Evolutionary conservation across 2,113 vertebrate species (phyloP).

Genomic region (Numida meleagris): DNA sequence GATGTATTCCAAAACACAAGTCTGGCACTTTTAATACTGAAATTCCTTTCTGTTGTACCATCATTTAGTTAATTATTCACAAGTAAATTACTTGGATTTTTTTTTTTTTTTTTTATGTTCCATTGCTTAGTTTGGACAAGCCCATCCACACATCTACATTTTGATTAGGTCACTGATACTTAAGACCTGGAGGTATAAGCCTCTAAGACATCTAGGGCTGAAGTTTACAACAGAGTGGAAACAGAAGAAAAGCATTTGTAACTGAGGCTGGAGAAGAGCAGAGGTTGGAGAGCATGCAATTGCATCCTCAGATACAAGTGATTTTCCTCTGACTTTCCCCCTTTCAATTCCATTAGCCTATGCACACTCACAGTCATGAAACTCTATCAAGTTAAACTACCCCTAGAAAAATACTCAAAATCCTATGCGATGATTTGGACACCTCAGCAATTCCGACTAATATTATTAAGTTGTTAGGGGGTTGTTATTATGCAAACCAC

Average conservation of each 20-base stretch:
- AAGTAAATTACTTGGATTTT: background rate
- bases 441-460: background rate
- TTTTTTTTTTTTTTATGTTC: background rate
- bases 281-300: background rate
- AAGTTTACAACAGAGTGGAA: background rate
- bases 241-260: background rate
- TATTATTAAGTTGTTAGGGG: background rate
- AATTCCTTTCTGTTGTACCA: background rate
- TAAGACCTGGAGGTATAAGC: background rate
- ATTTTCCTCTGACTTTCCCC: background rate
- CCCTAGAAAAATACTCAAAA: background rate
- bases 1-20: background rate
- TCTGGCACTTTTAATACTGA: background rate
- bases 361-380: background rate
- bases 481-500: background rate
- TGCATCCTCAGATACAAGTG: background rate
- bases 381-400: background rate
- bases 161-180: background rate
- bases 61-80: background rate
- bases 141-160: background rate
- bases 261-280: background rate
- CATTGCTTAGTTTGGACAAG: background rate
- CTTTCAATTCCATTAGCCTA: background rate
- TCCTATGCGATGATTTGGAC: background rate
- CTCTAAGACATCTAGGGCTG: background rate